Base-by-base conservation (phyloP, 2,888 invertebrate genomes). In the Octonoba sinensis region DNA sequence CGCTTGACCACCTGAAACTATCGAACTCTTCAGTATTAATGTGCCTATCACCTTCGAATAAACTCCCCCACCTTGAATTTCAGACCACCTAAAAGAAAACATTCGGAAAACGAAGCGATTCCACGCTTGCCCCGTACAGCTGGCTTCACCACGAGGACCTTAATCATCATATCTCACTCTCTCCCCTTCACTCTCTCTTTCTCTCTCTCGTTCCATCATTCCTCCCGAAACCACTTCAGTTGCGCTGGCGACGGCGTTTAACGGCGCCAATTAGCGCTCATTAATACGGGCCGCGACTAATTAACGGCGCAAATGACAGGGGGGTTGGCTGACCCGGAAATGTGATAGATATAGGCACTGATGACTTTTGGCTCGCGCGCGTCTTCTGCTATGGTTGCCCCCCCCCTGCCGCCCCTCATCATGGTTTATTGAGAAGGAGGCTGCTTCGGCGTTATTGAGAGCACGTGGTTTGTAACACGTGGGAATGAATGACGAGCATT, bases 251-350 rank as follows among this genome's bases (percentile, higher is more conserved):
- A 54, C 62, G 73, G 73, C 73, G 79, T 69, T 75, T 75, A 82
- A 70, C 75, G 82, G 70, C 71, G 64, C 82, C 75, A 82, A 82
- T 82, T 82, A 82, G 82, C 65, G 70, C 75, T 82, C 82, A 82
- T 82, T 82, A 82, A 71, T 44, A 66, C 59, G n/a, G 71, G 49
- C 59, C 75, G 70, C 59, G 67, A 75, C 82, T 82, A 82, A 82
- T 82, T 82, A 82, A 69, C 74, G 81, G 73, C 73, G 73, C 81
- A 67, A 64, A 69, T 67, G 81, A 74, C 81, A 81, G 79, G 66
- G 51, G 74, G 81, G 73, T 66, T 72, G 78, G 78, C 72, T 72
- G 78, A 79, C 78, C 78, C 78, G 72, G 78, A 72, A 79, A 79
- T 66, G 78, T 79, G 78, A 79, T 79, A 66, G 78, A 79, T 79